A percentile compares a stretch with the other conserved stretches of the same genome.
These are phyloP conservation scores for Myiagra hebetior DNA, from an alignment of 2,113 vertebrate species.

Conservation along the genomic window DNA sequence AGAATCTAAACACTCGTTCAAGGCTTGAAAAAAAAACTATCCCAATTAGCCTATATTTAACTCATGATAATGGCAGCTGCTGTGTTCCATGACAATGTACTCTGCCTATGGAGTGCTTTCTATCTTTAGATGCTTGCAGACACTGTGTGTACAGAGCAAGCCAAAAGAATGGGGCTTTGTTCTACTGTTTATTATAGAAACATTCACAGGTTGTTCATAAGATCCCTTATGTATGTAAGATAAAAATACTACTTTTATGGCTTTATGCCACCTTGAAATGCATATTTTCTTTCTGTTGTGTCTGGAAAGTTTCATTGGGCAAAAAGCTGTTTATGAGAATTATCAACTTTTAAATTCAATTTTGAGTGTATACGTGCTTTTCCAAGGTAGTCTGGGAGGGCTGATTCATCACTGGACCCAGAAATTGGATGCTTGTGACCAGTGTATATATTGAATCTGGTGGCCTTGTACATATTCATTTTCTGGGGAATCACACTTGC, in stretches of 20 bases:
- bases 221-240: background rate
- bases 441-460: background rate
- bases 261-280: background rate
- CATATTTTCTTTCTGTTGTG: background rate
- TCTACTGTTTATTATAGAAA: background rate
- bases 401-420: background rate
- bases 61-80: background rate
- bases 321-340: background rate
- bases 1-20: background rate
- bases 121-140: slow-evolving; percentile 21
- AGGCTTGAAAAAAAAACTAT: background rate
- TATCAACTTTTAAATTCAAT: background rate
- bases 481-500: background rate
- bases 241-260: background rate
- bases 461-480: background rate
- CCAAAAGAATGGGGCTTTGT: background rate
- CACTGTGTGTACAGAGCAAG: background rate
- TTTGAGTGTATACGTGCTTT: background rate
- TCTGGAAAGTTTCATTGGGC: background rate
- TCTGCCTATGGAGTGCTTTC: background rate
- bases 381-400: background rate
- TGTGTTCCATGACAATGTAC: background rate
- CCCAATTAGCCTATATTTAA: slow-evolving; percentile 18
- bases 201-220: background rate
- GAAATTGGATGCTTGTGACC: background rate